Base-by-base conservation (phyloP, 2,113 vertebrate species). In the Thamnaconus septentrionalis region DNA sequence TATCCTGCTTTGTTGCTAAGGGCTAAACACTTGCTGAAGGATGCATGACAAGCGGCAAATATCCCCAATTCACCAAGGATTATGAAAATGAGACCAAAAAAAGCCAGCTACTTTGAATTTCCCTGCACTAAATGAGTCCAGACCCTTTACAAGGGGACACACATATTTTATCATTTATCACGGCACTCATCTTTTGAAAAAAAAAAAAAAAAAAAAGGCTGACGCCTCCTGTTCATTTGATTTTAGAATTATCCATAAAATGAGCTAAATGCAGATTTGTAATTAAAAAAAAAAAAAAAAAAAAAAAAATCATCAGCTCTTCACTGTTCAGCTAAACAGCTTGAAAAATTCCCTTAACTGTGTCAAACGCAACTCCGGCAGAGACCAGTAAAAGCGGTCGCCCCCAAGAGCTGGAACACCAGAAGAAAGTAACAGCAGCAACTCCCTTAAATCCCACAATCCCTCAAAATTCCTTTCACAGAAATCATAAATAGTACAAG, bases 301-400 rank as follows among this genome's bases (percentile, higher is more conserved):
- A 50, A 49, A 63, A 71, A 18, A 52, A 7, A 6, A 45, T 45
- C 6, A 1, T 61, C 47, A 58, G 12, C 55, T 61, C 11, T 64
- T 53, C 39, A 52, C 45, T 47, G 11, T 70, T n/a, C 51, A 69
- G 41, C 65, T 40, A 4, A 77, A 59, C 64, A 57, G 52, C 41
- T 57, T 66, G 60, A 74, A 53, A 64, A 31, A 71, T 83, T 88
- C 87, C 86, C 85, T 90, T 90, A 76, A 46, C 59, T 67, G n/a
- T 71, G 55, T 51, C 52, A 68, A 59, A 65, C 53, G 56, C 6
- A 59, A 10, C 42, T 56, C 41, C 12, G 53, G 57, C 3, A 2
- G 18, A 31, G 18, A 31, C 53, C 46, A 56, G 46, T 66, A 66
- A 72, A 78, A 61, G 69, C 39, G 40, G 54, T 9, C 41, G 11